A percentile compares a stretch with the other conserved stretches of the same genome.
phyloP scores from a whole-genome alignment of 2,797 vertebrate species.

The Falco concolor region DNA sequence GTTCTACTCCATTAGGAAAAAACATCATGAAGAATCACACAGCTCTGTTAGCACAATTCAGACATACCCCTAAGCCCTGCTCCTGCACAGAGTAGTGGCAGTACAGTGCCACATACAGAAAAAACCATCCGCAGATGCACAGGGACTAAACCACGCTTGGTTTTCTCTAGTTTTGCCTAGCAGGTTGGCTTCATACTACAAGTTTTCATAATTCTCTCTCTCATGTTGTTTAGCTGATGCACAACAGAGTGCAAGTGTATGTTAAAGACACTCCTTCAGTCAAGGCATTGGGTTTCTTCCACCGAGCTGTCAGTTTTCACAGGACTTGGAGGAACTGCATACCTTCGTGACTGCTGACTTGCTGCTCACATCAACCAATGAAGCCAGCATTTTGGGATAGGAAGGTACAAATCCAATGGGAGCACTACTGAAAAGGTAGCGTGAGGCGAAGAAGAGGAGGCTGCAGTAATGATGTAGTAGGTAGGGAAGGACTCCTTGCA shows the following conservation, averaged over 20 bases:
- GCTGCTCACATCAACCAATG: not conserved
- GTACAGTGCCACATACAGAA: fast-evolving
- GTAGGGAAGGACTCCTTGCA: not conserved
- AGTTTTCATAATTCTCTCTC: not conserved
- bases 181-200: not conserved
- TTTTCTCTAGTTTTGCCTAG: not conserved
- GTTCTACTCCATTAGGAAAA: not conserved
- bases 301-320: not conserved
- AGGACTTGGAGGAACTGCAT: not conserved
- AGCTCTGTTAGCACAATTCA: not conserved
- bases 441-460: not conserved
- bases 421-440: not conserved
- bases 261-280: not conserved
- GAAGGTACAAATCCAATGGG: not conserved
- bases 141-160: not conserved
- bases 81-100: not conserved
- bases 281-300: not conserved
- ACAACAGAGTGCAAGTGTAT: not conserved
- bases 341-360: not conserved
- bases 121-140: not conserved
- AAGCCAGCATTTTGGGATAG: not conserved
- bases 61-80: not conserved
- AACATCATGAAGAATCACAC: fast-evolving
- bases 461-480: not conserved
- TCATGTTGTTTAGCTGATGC: not conserved